phyloP scores from a whole-genome alignment of 2,888 invertebrate species.

The Drosophila quinaria region DNA sequence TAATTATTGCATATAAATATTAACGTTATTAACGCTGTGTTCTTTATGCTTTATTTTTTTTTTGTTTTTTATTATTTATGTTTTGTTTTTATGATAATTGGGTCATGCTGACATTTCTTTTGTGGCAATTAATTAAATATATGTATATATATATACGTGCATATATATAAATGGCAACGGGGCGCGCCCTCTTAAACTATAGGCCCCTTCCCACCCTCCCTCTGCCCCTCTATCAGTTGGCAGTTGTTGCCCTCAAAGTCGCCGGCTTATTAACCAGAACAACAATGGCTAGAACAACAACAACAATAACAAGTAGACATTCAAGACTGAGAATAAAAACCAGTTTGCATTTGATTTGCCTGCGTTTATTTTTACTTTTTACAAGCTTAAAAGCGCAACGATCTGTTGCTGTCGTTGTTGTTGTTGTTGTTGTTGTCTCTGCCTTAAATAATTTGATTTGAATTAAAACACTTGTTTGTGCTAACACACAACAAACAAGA shows the following conservation, averaged over 20 bases:
- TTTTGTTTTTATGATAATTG: constrained; percentile 57
- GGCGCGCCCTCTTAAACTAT: constrained; percentile 26
- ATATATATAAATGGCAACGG: constrained; percentile 39
- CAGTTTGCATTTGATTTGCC: constrained; percentile 68
- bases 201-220: neutral
- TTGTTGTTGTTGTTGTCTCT: constrained; percentile 18
- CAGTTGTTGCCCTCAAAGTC: constrained; percentile 36
- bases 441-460: constrained; percentile 71
- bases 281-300: constrained; percentile 6
- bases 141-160: neutral
- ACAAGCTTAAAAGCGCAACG: constrained; percentile 24
- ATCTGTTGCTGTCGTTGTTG: constrained; percentile 12
- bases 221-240: constrained; percentile 15
- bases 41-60: constrained; percentile 25
- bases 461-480: constrained; percentile 73
- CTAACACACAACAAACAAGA: constrained; percentile 49
- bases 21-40: constrained; percentile 34
- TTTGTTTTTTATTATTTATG: constrained; percentile 1
- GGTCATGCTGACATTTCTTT: constrained; percentile 66
- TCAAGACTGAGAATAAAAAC: constrained; percentile 41
- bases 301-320: constrained; percentile 2
- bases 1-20: constrained; percentile 42
- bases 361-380: constrained; percentile 41
- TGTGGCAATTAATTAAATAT: constrained; percentile 55
- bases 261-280: constrained; percentile 46